phyloP scores from a whole-genome alignment of 2,113 vertebrate species.

The Mustela lutreola region DNA sequence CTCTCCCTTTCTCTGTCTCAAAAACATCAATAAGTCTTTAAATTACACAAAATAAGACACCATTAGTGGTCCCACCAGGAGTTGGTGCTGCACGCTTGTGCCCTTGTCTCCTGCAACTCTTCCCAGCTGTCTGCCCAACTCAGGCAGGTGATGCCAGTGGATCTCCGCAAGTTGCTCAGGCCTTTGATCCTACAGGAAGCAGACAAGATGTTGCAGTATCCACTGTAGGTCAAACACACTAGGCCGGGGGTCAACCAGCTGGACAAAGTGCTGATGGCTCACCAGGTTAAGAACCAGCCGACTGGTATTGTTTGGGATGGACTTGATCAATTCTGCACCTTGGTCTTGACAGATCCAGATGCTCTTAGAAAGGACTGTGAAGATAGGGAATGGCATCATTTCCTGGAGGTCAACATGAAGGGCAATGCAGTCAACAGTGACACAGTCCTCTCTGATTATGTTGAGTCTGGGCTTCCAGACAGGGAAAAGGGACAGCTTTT shows the following conservation, averaged over 20 bases:
- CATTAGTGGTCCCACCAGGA: neutral
- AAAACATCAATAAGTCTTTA: too few relatives aligned
- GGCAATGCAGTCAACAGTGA: neutral
- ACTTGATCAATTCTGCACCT: constrained; percentile 93
- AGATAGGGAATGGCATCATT: constrained; percentile 85
- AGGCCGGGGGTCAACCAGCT: constrained; percentile 80
- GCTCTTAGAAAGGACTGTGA: constrained; percentile 94
- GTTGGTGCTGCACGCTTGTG: neutral
- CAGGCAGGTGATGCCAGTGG: fast-evolving
- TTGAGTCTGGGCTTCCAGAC: neutral
- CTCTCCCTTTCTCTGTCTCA: too few relatives aligned
- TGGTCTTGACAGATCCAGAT: constrained; percentile 95
- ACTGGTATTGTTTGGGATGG: constrained; percentile 92
- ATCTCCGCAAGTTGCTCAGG: neutral
- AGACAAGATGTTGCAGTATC: neutral
- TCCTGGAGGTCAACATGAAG: neutral
- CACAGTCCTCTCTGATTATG: neutral
- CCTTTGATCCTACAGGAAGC: neutral
- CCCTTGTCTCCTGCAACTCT: neutral
- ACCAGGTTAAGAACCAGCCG: constrained; percentile 95
- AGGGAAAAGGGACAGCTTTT: constrained; percentile 88
- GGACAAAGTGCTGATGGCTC: constrained; percentile 94
- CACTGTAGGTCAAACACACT: neutral
- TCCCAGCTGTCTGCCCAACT: neutral
- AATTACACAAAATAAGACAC: neutral